phyloP scores from a whole-genome alignment of 2,888 invertebrate species.

The Leptinotarsa peninsularis region DNA sequence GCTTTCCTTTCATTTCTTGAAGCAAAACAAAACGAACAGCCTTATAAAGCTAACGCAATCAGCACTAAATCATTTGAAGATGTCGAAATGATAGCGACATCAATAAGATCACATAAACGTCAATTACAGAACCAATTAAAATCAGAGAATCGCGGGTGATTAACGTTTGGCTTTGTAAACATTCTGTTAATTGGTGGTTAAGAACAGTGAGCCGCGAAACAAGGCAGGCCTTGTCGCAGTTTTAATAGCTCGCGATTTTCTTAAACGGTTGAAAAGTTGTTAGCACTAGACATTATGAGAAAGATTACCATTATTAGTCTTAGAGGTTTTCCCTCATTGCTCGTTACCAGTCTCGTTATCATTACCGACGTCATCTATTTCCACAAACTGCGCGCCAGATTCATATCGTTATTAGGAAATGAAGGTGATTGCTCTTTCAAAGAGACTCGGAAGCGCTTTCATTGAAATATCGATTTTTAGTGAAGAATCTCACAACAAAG shows the following conservation, averaged over 20 bases:
- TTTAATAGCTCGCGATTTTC: slow-evolving; percentile 66
- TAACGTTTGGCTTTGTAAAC: slow-evolving; percentile 64
- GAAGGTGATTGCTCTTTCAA: slow-evolving; percentile 54
- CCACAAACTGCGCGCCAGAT: slow-evolving; percentile 61
- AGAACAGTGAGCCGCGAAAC: slow-evolving; percentile 55
- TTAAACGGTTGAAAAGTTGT: slow-evolving; percentile 67
- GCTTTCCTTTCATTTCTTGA: not conserved
- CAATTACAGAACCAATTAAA: slow-evolving; percentile 65
- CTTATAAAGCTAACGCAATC: not conserved
- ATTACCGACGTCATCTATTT: slow-evolving; percentile 65
- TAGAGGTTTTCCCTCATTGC: slow-evolving; percentile 65
- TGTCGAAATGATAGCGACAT: slow-evolving; percentile 50
- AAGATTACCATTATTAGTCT: slow-evolving; percentile 66
- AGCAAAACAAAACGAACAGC: slow-evolving; percentile 12
- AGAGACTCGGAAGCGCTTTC: not conserved
- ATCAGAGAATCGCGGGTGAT: slow-evolving; percentile 62
- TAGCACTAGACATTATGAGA: slow-evolving; percentile 65
- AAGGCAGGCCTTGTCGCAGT: slow-evolving; percentile 62
- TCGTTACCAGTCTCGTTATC: slow-evolving; percentile 63
- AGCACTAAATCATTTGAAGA: slow-evolving; percentile 30
- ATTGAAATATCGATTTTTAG: not conserved
- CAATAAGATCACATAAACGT: slow-evolving; percentile 60
- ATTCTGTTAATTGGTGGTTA: slow-evolving; percentile 58
- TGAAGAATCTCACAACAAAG: too few relatives aligned
- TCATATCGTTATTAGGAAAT: slow-evolving; percentile 62